These are phyloP conservation scores for Petrocephalus zakoni DNA, from an alignment of 2,113 vertebrate species.

Conservation along the genomic window DNA sequence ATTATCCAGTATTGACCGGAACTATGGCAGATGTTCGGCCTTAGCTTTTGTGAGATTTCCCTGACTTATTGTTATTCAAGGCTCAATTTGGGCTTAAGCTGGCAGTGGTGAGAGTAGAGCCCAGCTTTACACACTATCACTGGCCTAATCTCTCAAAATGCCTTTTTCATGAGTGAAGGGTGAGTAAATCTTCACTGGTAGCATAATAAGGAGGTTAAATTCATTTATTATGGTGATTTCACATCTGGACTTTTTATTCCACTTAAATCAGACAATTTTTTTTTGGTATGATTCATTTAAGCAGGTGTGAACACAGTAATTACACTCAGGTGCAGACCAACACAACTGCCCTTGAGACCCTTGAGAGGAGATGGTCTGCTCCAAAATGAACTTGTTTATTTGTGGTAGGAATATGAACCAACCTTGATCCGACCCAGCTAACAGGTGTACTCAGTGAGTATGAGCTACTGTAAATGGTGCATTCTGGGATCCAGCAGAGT, in stretches of 20 bases:
- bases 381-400: not conserved
- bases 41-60: not conserved
- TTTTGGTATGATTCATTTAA: not conserved
- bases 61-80: slow-evolving; percentile 15
- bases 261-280: not conserved
- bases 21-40: not conserved
- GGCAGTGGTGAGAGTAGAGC: not conserved
- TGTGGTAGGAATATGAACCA: not conserved
- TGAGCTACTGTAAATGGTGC: not conserved
- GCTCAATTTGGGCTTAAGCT: slow-evolving; percentile 25
- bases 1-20: not conserved
- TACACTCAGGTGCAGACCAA: not conserved
- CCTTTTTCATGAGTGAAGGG: slow-evolving; percentile 16
- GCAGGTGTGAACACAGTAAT: not conserved
- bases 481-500: not conserved
- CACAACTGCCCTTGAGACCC: not conserved
- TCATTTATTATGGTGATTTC: slow-evolving; percentile 18
- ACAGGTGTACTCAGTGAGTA: not conserved
- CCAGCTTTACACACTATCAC: slow-evolving; percentile 18
- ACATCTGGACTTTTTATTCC: not conserved
- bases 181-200: slow-evolving; percentile 20
- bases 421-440: not conserved
- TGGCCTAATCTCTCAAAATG: slow-evolving; percentile 26
- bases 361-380: not conserved
- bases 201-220: slow-evolving; percentile 25